Evolutionary conservation across 2,113 vertebrate genomes (phyloP).

Genomic region (Otis tarda): DNA sequence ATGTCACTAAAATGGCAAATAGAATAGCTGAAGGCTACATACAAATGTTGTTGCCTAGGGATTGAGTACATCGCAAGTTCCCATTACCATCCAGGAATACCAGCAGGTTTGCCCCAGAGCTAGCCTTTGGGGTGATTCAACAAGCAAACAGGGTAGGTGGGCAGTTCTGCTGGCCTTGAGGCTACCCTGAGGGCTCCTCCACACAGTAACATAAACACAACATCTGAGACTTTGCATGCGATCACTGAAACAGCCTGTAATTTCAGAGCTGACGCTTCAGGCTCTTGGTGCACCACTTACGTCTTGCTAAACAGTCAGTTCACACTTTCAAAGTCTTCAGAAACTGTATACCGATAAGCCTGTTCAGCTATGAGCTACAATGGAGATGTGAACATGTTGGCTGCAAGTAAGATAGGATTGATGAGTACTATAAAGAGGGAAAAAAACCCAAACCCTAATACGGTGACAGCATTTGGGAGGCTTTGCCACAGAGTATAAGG

Average conservation of each 20-base stretch:
- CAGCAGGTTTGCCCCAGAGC: background rate
- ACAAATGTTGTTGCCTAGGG: background rate
- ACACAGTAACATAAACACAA: background rate
- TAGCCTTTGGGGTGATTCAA: background rate
- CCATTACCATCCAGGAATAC: background rate
- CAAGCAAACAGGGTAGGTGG: background rate
- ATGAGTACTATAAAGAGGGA: background rate
- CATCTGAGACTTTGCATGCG: background rate
- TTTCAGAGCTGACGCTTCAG: constrained; percentile 9
- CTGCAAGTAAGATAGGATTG: background rate
- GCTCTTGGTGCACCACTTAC: background rate
- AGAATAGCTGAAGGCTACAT: background rate
- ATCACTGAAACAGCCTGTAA: constrained; percentile 9
- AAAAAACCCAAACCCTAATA: background rate
- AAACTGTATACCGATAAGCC: background rate
- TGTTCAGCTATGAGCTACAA: background rate
- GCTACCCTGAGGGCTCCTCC: constrained; percentile 22
- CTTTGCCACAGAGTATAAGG: background rate
- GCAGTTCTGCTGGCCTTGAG: background rate
- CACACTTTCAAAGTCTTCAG: background rate
- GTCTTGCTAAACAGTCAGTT: background rate
- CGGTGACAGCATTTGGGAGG: background rate
- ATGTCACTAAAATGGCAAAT: constrained; percentile 34
- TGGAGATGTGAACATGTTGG: background rate
- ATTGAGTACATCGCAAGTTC: background rate